Conservation (phyloP, 2,797 vertebrate genomes). For the Danio aesculapii region DNA sequence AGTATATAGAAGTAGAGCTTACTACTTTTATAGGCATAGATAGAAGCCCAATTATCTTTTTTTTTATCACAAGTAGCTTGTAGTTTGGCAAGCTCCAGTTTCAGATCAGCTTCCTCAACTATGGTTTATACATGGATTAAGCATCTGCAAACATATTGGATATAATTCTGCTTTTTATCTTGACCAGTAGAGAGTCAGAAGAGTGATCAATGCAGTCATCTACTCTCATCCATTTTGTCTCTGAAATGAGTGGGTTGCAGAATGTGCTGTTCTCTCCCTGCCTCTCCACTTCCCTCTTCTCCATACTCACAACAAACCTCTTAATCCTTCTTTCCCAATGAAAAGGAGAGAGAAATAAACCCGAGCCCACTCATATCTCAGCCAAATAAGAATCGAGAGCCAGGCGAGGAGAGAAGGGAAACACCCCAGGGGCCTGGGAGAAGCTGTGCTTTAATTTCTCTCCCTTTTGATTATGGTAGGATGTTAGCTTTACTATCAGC, state of each 20-base stretch:
- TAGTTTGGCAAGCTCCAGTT: slow-evolving; percentile 1
- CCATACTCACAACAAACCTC: slow-evolving; percentile 6
- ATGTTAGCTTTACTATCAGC: slow-evolving; percentile 54
- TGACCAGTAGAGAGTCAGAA: slow-evolving; percentile 14
- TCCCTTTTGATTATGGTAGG: slow-evolving; percentile 69
- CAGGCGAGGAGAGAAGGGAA: slow-evolving; percentile 38
- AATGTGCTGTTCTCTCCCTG: background rate
- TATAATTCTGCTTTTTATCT: slow-evolving; percentile 24
- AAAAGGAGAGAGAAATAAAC: slow-evolving; percentile 47
- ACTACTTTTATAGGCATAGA: background rate
- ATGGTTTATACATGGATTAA: slow-evolving; percentile 11
- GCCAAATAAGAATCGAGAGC: slow-evolving; percentile 44
- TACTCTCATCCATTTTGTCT: background rate
- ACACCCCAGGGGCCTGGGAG: slow-evolving; percentile 54
- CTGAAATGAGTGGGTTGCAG: slow-evolving; percentile 3
- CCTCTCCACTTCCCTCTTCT: slow-evolving; percentile 4
- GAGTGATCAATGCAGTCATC: slow-evolving; percentile 8
- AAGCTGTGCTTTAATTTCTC: slow-evolving; percentile 62
- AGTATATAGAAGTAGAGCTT: background rate
- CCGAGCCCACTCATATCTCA: slow-evolving; percentile 41
- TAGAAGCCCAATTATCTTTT: background rate
- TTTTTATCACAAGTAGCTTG: background rate
- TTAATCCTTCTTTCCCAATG: slow-evolving; percentile 36
- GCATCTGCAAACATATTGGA: slow-evolving; percentile 21
- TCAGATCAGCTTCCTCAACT: background rate